phyloP scores from a whole-genome alignment of 1,140 invertebrate genomes.

The Diorhabda carinulata region DNA sequence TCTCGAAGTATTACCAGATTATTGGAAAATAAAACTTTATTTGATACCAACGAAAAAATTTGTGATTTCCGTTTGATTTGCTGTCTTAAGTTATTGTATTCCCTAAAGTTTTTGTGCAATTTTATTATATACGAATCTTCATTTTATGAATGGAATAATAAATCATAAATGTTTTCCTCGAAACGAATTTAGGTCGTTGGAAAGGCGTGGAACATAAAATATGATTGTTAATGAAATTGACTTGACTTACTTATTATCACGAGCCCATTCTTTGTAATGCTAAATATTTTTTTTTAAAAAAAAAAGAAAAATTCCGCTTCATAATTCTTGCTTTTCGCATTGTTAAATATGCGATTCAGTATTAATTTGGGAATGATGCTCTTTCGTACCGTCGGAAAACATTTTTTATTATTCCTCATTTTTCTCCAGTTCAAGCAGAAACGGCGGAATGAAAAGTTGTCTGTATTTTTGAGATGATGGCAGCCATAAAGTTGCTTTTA shows the following conservation, averaged over 20 bases:
- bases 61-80: no score
- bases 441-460: slow-evolving; percentile 1
- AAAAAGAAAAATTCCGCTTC: background rate
- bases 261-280: background rate
- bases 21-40: no score
- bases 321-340: slow-evolving; percentile 2
- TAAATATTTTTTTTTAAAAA: no score
- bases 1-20: no score
- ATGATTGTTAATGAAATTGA: background rate
- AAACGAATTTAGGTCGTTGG: no score
- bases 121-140: no score
- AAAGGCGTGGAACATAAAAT: background rate
- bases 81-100: no score
- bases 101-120: no score
- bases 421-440: background rate
- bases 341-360: background rate
- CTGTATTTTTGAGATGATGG: background rate
- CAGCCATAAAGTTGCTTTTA: slow-evolving; percentile 2
- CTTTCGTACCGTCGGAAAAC: background rate
- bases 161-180: no score
- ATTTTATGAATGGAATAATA: no score
- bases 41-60: no score
- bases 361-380: slow-evolving; percentile 2
- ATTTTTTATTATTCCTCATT: background rate
- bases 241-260: background rate